Percentiles rank a stretch among this genome's conserved stretches.
These are phyloP conservation scores for Heliconius sara DNA, from an alignment of 2,888 invertebrate species.

Conservation along the genomic window DNA sequence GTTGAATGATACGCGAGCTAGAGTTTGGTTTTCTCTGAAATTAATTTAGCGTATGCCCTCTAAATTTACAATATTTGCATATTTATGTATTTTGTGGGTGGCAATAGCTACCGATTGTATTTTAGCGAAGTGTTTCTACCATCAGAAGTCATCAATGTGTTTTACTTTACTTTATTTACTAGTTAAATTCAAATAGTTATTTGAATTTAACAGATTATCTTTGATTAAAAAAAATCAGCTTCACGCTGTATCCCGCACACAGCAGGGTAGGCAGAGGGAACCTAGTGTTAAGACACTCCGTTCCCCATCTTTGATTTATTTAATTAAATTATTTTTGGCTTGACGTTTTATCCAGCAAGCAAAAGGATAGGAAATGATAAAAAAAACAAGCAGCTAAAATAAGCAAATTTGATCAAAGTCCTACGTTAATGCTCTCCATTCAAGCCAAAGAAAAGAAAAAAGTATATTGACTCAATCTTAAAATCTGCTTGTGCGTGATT, in stretches of 20 bases:
- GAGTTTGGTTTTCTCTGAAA: background rate
- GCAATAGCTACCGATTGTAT: background rate
- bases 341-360: background rate
- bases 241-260: no score
- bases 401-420: background rate
- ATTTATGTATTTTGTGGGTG: background rate
- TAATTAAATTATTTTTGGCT: background rate
- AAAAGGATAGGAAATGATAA: background rate
- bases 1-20: background rate
- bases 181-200: background rate
- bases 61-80: background rate
- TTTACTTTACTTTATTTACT: no score
- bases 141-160: background rate
- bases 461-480: background rate
- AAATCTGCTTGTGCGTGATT: conserved; percentile 34
- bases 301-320: background rate
- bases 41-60: background rate
- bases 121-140: background rate
- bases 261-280: no score
- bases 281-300: no score
- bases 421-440: background rate
- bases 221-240: background rate
- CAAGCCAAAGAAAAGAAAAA: background rate
- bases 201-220: background rate
- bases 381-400: no score